Percentiles rank a stretch among this genome's conserved stretches.
These are phyloP conservation scores for Mola mola DNA, from an alignment of 2,113 vertebrate species.

Conservation along the genomic window DNA sequence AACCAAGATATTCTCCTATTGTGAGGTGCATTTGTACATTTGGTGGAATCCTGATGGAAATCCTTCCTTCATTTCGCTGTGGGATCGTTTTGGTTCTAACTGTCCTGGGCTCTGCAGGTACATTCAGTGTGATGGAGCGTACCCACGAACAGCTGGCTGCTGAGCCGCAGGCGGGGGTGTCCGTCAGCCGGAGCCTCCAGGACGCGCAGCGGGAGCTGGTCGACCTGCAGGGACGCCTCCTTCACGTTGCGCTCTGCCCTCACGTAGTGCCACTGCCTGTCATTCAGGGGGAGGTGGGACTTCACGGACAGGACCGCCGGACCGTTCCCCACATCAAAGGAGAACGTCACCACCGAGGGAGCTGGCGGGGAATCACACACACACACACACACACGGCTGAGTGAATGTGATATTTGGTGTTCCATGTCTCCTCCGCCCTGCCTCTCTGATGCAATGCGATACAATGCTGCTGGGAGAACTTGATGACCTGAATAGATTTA, in stretches of 20 bases:
- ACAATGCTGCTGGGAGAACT: slow-evolving; percentile 65
- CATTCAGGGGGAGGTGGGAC: slow-evolving; percentile 88
- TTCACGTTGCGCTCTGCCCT: slow-evolving; percentile 91
- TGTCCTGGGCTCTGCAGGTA: too few species aligned
- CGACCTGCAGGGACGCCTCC: slow-evolving; percentile 91
- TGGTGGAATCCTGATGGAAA: too few species aligned
- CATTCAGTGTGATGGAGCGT: slow-evolving; percentile 63
- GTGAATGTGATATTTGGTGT: slow-evolving; percentile 49
- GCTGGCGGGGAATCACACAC: slow-evolving; percentile 76
- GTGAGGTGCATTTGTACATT: too few species aligned
- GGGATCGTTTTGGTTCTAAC: too few species aligned
- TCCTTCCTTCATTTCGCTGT: too few species aligned
- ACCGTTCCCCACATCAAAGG: slow-evolving; percentile 92
- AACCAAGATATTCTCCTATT: too few species aligned
- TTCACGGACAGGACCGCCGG: slow-evolving; percentile 84
- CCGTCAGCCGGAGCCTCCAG: slow-evolving; percentile 85
- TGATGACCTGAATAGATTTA: slow-evolving; percentile 70
- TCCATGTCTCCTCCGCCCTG: slow-evolving; percentile 39
- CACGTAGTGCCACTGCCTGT: slow-evolving; percentile 96
- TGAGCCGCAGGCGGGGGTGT: slow-evolving; percentile 89
- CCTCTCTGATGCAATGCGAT: slow-evolving; percentile 68
- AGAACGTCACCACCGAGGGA: slow-evolving; percentile 89
- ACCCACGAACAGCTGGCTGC: slow-evolving; percentile 95
- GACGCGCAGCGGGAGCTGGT: slow-evolving; percentile 87
- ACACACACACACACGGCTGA: slow-evolving; percentile 32